phyloP scores from a whole-genome alignment of 2,888 invertebrate species.

The Anoplius nigerrimus region DNA sequence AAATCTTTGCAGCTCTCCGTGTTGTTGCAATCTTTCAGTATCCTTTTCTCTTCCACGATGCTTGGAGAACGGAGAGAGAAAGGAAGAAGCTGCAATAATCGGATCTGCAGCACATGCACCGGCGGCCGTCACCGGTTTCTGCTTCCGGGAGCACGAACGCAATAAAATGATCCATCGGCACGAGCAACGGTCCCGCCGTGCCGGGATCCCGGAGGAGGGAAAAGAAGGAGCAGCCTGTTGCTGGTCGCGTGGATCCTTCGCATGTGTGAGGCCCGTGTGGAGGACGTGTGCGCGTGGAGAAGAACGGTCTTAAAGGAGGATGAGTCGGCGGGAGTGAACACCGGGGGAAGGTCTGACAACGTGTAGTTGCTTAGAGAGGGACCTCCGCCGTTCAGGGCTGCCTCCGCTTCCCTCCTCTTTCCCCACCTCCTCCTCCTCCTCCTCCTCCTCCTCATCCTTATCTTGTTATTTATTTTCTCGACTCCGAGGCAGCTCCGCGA shows the following conservation, averaged over 20 bases:
- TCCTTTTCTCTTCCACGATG: too few species aligned
- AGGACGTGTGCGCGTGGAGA: constrained; percentile 39
- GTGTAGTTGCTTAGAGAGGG: constrained; percentile 42
- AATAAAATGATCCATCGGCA: constrained; percentile 61
- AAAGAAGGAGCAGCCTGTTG: constrained; percentile 69
- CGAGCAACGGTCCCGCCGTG: constrained; percentile 37
- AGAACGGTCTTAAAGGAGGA: constrained; percentile 40
- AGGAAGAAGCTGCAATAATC: constrained; percentile 21
- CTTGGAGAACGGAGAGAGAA: neutral
- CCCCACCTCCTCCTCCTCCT: constrained; percentile 26
- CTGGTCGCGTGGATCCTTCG: constrained; percentile 63
- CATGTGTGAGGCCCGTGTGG: constrained; percentile 50
- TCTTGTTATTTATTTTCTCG: constrained; percentile 12
- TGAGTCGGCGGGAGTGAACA: constrained; percentile 42
- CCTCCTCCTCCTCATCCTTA: constrained; percentile 31
- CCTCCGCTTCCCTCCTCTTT: constrained; percentile 18
- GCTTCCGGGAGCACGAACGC: constrained; percentile 55
- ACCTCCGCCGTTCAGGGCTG: too few species aligned
- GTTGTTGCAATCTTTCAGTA: too few species aligned
- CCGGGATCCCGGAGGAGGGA: constrained; percentile 30
- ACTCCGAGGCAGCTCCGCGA: constrained; percentile 8
- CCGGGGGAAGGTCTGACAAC: constrained; percentile 38
- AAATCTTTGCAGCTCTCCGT: too few species aligned
- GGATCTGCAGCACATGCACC: constrained; percentile 21
- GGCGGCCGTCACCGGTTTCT: constrained; percentile 40